Evolutionary conservation across 1,140 invertebrate species (phyloP).

Genomic region (Drosophila grimshawi): DNA sequence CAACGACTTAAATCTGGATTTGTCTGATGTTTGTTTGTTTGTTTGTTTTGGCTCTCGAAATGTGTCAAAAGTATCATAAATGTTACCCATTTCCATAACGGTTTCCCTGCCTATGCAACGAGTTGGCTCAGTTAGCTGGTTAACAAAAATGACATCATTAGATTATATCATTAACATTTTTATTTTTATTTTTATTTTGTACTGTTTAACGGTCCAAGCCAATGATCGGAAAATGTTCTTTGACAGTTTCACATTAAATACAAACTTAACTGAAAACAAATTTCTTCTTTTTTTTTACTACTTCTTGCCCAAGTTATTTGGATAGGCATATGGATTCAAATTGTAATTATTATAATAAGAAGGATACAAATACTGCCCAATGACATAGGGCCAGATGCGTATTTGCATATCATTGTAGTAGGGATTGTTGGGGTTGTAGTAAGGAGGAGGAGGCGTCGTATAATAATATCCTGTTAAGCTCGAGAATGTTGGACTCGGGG

Average conservation of each 20-base stretch:
- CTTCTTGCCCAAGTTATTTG: constrained; percentile 61
- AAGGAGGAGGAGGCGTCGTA: constrained; percentile 63
- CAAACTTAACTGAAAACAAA: constrained; percentile 1
- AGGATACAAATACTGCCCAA: constrained; percentile 75
- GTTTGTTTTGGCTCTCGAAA: constrained; percentile 25
- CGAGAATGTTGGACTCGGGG: constrained; percentile 62
- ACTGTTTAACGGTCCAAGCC: constrained; percentile 9
- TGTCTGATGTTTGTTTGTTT: not conserved
- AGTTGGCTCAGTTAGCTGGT: not conserved
- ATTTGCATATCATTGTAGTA: constrained; percentile 50
- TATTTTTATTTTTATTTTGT: constrained; percentile 9
- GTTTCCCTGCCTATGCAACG: constrained; percentile 42
- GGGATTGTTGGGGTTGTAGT: constrained; percentile 20
- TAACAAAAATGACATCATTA: constrained; percentile 53
- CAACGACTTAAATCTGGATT: constrained; percentile 5
- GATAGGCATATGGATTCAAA: constrained; percentile 67
- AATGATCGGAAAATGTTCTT: not conserved
- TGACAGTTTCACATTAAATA: not conserved
- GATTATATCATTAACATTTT: constrained; percentile 62
- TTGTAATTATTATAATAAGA: constrained; percentile 63
- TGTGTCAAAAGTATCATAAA: constrained; percentile 44
- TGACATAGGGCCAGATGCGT: constrained; percentile 76
- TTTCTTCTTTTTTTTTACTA: constrained; percentile 17
- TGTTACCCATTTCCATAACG: constrained; percentile 51
- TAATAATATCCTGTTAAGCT: constrained; percentile 65